These are phyloP conservation scores for Andrena hattorfiana DNA, from an alignment of 2,888 invertebrate species.

Conservation along the genomic window DNA sequence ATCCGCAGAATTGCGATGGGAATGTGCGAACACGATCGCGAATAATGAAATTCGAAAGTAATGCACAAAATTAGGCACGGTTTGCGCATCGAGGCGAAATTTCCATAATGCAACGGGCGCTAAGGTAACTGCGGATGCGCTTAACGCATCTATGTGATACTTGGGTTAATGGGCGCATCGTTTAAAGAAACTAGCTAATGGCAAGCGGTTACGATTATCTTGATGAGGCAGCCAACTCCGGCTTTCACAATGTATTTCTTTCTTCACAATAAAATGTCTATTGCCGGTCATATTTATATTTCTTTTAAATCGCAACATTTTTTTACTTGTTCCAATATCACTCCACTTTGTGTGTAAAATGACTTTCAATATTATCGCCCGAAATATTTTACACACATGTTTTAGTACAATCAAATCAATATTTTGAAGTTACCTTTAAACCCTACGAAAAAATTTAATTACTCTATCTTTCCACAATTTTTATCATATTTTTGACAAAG, in stretches of 20 bases:
- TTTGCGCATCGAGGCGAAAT: conserved; percentile 53
- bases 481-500: too few species aligned
- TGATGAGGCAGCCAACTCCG: conserved; percentile 43
- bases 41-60: conserved; percentile 39
- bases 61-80: conserved; percentile 41
- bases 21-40: not conserved
- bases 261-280: conserved; percentile 33
- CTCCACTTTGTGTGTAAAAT: too few species aligned
- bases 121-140: conserved; percentile 47
- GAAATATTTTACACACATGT: too few species aligned
- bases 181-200: conserved; percentile 61
- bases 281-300: not conserved
- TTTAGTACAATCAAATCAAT: too few species aligned
- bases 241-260: conserved; percentile 29
- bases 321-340: too few species aligned
- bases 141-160: conserved; percentile 67
- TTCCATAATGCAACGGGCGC: conserved; percentile 60
- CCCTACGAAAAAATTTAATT: too few species aligned
- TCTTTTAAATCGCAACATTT: too few species aligned
- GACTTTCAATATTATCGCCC: too few species aligned
- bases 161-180: conserved; percentile 67
- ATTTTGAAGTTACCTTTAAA: too few species aligned
- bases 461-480: too few species aligned
- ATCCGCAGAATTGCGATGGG: conserved; percentile 4
- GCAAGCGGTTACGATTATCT: conserved; percentile 60